Conservation (phyloP, 2,113 vertebrate species). For the Cebus imitator region DNA sequence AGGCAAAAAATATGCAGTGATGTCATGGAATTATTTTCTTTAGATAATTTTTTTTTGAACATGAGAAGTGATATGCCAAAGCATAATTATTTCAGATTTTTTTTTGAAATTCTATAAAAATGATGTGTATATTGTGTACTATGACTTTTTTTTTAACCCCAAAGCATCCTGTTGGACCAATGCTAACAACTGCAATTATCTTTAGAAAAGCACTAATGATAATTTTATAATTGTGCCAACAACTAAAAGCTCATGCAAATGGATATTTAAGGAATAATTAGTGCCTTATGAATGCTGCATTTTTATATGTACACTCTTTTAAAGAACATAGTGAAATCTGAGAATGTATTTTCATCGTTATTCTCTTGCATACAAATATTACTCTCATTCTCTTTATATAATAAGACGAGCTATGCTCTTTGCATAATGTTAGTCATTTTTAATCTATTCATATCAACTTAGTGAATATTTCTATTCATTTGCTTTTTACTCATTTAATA, state of each 20-base stretch:
- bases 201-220: constrained; percentile 18
- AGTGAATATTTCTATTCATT: background rate
- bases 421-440: background rate
- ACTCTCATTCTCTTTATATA: background rate
- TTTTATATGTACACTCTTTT: background rate
- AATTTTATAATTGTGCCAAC: background rate
- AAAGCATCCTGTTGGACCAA: background rate
- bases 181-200: background rate
- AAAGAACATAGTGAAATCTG: background rate
- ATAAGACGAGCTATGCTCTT: background rate
- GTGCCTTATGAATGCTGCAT: background rate
- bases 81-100: background rate
- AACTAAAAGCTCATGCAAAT: background rate
- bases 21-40: background rate
- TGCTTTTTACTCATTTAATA: background rate
- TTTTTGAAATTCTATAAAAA: background rate
- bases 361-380: background rate
- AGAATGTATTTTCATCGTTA: background rate
- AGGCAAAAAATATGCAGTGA: background rate
- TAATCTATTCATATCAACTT: background rate
- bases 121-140: background rate
- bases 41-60: background rate
- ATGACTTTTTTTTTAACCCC: background rate
- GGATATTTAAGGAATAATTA: background rate
- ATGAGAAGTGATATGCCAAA: background rate